Evolutionary conservation across 2,888 invertebrate species (phyloP).

Genomic region (Sepiola atlantica): DNA sequence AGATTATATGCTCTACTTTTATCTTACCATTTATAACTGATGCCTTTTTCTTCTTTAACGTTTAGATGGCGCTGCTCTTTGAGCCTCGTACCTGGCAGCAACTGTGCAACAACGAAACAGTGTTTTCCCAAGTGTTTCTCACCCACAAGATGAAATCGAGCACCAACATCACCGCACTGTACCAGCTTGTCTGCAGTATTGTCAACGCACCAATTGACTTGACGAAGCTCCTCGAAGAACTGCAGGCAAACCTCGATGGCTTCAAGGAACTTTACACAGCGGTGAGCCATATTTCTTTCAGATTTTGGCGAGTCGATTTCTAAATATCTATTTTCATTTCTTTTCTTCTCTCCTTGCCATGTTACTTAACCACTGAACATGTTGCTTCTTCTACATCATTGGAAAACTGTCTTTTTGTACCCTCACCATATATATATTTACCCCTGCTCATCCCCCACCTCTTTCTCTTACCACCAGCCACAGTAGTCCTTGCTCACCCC

Average conservation of each 20-base stretch:
- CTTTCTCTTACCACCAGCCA: too few relatives aligned
- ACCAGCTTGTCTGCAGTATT: not conserved
- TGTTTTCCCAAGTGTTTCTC: not conserved
- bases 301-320: too few relatives aligned
- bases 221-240: slow-evolving; percentile 56
- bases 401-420: too few relatives aligned
- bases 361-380: too few relatives aligned
- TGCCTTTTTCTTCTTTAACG: not conserved
- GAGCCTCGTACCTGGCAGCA: not conserved
- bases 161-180: not conserved
- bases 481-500: too few relatives aligned
- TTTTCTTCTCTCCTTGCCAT: too few relatives aligned
- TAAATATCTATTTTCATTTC: too few relatives aligned
- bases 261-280: slow-evolving; percentile 55
- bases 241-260: slow-evolving; percentile 57
- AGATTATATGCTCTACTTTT: too few relatives aligned
- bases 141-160: not conserved
- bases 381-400: too few relatives aligned
- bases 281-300: slow-evolving; percentile 53
- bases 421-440: too few relatives aligned
- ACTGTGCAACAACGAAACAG: not conserved
- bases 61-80: not conserved
- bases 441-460: too few relatives aligned
- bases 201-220: slow-evolving; percentile 49
- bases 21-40: too few relatives aligned